Evolutionary conservation across 1,140 invertebrate genomes (phyloP).

Genomic region (Daktulosphaira vitifoliae): DNA sequence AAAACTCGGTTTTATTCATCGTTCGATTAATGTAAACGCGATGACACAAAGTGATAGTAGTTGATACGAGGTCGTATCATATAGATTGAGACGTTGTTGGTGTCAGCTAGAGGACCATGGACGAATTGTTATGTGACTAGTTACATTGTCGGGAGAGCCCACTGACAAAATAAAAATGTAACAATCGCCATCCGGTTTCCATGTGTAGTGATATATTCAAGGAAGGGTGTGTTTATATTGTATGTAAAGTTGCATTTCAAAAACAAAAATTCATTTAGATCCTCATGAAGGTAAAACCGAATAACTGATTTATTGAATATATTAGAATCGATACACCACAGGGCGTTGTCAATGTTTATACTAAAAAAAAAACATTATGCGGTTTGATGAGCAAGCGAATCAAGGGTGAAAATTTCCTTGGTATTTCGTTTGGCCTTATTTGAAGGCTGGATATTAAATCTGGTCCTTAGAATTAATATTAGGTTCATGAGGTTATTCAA

Average conservation of each 20-base stretch:
- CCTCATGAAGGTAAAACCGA: neutral
- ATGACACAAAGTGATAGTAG: too few species aligned
- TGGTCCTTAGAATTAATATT: too few species aligned
- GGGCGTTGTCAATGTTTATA: neutral
- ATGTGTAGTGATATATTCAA: neutral
- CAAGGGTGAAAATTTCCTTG: neutral
- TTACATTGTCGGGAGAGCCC: too few species aligned
- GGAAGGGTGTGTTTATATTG: neutral
- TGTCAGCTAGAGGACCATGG: too few species aligned
- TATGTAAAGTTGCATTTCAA: neutral
- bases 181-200: neutral
- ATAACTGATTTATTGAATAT: neutral
- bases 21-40: too few species aligned
- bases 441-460: too few species aligned
- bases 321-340: neutral
- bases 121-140: too few species aligned
- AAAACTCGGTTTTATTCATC: too few species aligned
- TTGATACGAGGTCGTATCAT: too few species aligned
- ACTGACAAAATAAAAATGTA: neutral
- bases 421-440: too few species aligned
- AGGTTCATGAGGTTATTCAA: too few species aligned
- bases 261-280: neutral
- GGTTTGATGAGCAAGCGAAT: neutral
- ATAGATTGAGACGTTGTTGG: too few species aligned
- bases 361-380: neutral